phyloP scores from a whole-genome alignment of 2,113 vertebrate species.

The human (Homo sapiens) region GRCh38 chr5:140882501-140883000 shows the following conservation, averaged over 20 bases:
- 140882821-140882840: conserved; percentile 67
- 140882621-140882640: conserved; percentile 86
- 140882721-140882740: conserved; percentile 83
- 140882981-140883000: conserved; percentile 87
- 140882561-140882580: conserved; percentile 79
- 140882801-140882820: conserved; percentile 70
- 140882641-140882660: conserved; percentile 89
- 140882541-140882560: conserved; percentile 92
- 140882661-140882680: conserved; percentile 76
- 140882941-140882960: conserved; percentile 75
- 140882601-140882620: conserved; percentile 85
- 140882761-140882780: conserved; percentile 86
- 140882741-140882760: conserved; percentile 85
- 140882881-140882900: conserved; percentile 69
- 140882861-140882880: conserved; percentile 79
- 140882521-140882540: conserved; percentile 97
- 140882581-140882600: conserved; percentile 87
- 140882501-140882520: conserved; percentile 96
- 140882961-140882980: conserved; percentile 91
- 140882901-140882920: conserved; percentile 79
- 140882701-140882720: conserved; percentile 79
- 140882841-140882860: conserved; percentile 74
- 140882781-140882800: conserved; percentile 72
- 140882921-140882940: conserved; percentile 73
- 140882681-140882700: conserved; percentile 84